Percentiles rank a stretch among this genome's conserved stretches.
These are phyloP conservation scores for Volucella zonaria DNA, from an alignment of 2,888 invertebrate genomes.

Conservation along the genomic window DNA sequence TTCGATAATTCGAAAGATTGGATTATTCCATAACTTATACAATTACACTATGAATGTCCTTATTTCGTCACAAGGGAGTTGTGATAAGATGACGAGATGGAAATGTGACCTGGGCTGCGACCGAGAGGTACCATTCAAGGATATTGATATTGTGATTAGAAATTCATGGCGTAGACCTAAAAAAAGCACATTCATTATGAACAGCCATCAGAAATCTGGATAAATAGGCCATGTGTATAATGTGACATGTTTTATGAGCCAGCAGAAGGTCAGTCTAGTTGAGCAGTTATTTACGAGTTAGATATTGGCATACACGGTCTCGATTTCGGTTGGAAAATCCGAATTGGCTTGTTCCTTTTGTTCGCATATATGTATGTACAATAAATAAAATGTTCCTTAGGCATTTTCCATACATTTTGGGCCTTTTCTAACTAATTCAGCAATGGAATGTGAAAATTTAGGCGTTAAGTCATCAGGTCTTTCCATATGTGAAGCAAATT, in stretches of 20 bases:
- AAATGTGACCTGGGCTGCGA: neutral
- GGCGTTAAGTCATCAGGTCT: too few species aligned
- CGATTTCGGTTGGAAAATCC: neutral
- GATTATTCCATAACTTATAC: constrained; percentile 42
- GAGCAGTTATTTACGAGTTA: constrained; percentile 26
- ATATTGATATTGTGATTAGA: constrained; percentile 2
- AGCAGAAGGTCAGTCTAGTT: constrained; percentile 6
- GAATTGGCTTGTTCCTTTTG: too few species aligned
- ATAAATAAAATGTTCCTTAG: too few species aligned
- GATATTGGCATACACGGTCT: neutral
- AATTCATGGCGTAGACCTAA: constrained; percentile 34
- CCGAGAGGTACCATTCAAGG: too few species aligned
- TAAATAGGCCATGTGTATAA: constrained; percentile 28
- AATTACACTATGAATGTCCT: constrained; percentile 35
- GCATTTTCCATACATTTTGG: too few species aligned
- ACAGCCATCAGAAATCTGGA: neutral
- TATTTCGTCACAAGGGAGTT: constrained; percentile 27
- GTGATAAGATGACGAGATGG: neutral
- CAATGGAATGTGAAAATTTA: too few species aligned
- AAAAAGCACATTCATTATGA: constrained; percentile 3
- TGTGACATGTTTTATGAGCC: constrained; percentile 32
- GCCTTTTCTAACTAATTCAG: too few species aligned
- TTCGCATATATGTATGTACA: too few species aligned
- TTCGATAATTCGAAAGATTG: constrained; percentile 44
- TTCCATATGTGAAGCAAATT: too few species aligned